Conservation (phyloP, 2,888 invertebrate genomes). For the Folsomia candida region DNA sequence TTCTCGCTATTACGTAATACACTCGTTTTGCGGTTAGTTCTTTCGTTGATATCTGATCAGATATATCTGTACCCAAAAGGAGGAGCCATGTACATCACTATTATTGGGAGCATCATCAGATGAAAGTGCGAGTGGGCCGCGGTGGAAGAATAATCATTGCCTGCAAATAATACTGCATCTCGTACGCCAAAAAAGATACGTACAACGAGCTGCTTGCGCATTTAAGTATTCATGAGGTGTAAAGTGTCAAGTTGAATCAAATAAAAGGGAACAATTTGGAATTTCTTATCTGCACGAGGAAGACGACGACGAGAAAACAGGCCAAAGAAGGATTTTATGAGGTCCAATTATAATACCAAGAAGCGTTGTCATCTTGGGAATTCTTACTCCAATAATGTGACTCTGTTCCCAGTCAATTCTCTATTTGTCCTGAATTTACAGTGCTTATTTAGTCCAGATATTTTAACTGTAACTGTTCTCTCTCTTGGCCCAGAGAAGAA, state of each 20-base stretch:
- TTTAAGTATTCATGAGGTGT: conserved; percentile 37
- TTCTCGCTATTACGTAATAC: too few relatives aligned
- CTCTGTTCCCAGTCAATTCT: background rate
- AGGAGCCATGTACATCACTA: too few relatives aligned
- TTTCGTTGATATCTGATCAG: too few relatives aligned
- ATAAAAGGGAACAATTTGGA: conserved; percentile 28
- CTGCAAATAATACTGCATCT: background rate
- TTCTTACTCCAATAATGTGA: background rate
- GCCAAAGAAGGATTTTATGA: conserved; percentile 24
- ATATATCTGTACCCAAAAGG: too few relatives aligned
- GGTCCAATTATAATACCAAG: conserved; percentile 19
- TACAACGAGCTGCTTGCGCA: background rate
- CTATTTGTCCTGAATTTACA: background rate
- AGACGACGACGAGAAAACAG: too few relatives aligned
- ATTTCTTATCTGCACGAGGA: conserved; percentile 29
- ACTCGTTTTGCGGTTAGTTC: too few relatives aligned
- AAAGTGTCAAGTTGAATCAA: conserved; percentile 36
- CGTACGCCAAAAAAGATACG: too few relatives aligned
- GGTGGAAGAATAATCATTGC: background rate
- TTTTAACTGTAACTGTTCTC: background rate
- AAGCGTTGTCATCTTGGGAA: conserved; percentile 13
- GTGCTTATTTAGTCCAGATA: background rate
- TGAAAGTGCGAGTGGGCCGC: background rate
- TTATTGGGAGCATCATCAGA: background rate
- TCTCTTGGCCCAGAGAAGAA: background rate